Conservation (phyloP, 1,140 invertebrate genomes). For the Hypothenemus hampei region DNA sequence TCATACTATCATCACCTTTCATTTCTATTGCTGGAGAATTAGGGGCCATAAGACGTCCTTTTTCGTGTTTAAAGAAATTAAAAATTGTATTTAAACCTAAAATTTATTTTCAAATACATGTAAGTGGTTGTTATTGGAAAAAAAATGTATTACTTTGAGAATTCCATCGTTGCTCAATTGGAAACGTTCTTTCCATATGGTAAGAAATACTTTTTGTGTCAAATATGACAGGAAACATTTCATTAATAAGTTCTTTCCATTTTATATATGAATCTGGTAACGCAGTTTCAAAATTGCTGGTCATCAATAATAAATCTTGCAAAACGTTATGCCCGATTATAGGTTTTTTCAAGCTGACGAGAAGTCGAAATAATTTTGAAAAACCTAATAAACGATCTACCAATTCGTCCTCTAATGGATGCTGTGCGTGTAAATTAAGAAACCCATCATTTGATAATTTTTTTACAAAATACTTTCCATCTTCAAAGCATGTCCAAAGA, state of each 20-base stretch:
- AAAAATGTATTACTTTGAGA: constrained; percentile 36
- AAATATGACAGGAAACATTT: constrained; percentile 62
- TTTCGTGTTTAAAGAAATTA: constrained; percentile 52
- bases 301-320: constrained; percentile 64
- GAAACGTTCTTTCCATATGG: constrained; percentile 48
- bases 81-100: constrained; percentile 51
- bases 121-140: neutral
- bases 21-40: constrained; percentile 46
- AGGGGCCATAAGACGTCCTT: constrained; percentile 41
- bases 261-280: constrained; percentile 60
- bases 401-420: constrained; percentile 47
- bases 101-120: constrained; percentile 1
- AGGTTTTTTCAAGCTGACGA: constrained; percentile 59
- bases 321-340: constrained; percentile 72
- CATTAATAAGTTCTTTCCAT: constrained; percentile 61
- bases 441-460: constrained; percentile 39
- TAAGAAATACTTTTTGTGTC: constrained; percentile 69
- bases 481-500: constrained; percentile 49
- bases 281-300: constrained; percentile 65
- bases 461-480: constrained; percentile 44
- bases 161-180: constrained; percentile 51
- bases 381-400: constrained; percentile 59
- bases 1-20: constrained; percentile 35
- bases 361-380: constrained; percentile 58
- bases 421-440: constrained; percentile 33